phyloP scores from a whole-genome alignment of 2,113 vertebrate species.

The Chrysochloris asiatica region DNA sequence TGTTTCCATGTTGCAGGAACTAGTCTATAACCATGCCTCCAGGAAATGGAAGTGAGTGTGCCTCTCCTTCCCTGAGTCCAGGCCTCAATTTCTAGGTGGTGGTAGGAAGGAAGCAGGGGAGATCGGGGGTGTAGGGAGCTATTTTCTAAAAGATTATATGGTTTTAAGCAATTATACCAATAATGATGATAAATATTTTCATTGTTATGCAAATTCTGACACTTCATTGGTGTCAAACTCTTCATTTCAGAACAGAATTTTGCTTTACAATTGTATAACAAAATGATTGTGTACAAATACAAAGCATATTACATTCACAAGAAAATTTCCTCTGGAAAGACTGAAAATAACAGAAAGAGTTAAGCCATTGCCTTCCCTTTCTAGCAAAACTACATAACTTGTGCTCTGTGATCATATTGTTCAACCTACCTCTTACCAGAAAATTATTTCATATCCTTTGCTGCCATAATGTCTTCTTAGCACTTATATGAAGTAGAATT shows the following conservation, averaged over 20 bases:
- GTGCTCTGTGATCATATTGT: too few species aligned
- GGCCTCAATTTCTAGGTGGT: neutral
- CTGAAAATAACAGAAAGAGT: neutral
- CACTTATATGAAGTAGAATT: neutral
- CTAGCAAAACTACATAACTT: too few species aligned
- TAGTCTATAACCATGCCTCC: neutral
- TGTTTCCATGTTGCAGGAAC: neutral
- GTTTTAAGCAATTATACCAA: neutral
- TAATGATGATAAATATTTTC: neutral
- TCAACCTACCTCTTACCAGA: too few species aligned
- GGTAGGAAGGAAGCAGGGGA: accelerated
- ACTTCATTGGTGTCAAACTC: neutral
- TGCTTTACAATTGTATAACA: neutral
- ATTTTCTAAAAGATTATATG: neutral
- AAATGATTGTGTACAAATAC: neutral
- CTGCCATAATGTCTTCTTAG: neutral
- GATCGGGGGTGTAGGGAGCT: too few species aligned
- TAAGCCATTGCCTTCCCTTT: neutral
- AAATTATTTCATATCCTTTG: neutral
- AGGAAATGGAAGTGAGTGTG: neutral
- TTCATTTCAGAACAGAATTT: neutral
- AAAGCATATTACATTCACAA: neutral
- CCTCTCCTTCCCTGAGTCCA: neutral
- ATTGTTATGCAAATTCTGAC: neutral
- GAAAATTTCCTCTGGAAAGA: neutral